Evolutionary conservation across 2,797 vertebrate genomes (phyloP).

Genomic region (Rhodeus uyekii): DNA sequence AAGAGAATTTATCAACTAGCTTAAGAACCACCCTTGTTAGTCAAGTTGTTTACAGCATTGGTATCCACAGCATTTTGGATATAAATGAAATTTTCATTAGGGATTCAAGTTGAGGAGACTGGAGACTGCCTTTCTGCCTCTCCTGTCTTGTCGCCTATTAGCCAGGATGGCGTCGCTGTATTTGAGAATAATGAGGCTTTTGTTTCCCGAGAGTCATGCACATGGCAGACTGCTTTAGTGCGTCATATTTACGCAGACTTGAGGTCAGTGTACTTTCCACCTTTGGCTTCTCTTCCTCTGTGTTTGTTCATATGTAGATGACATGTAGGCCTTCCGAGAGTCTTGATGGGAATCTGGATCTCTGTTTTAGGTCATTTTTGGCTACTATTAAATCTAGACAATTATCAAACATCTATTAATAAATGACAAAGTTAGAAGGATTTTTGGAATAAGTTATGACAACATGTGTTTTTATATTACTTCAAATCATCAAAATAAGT

Average conservation of each 20-base stretch:
- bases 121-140: no score
- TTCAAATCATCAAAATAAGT: no score
- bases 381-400: no score
- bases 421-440: no score
- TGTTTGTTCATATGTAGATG: not conserved
- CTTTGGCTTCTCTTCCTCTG: not conserved
- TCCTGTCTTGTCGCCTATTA: not conserved
- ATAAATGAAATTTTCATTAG: not conserved
- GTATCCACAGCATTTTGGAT: not conserved
- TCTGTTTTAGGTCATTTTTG: not conserved
- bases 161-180: not conserved
- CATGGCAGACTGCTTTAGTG: not conserved
- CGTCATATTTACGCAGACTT: not conserved
- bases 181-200: not conserved
- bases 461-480: no score
- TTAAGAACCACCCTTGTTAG: not conserved
- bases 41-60: not conserved
- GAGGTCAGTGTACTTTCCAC: not conserved
- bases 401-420: not conserved
- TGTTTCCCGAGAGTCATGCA: conserved; percentile 12
- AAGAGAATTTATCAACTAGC: no score
- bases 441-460: no score
- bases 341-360: not conserved
- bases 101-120: no score
- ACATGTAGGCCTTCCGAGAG: not conserved